Evolutionary conservation across 2,888 invertebrate genomes (phyloP).

Genomic region (Tachystola acroxantha): DNA sequence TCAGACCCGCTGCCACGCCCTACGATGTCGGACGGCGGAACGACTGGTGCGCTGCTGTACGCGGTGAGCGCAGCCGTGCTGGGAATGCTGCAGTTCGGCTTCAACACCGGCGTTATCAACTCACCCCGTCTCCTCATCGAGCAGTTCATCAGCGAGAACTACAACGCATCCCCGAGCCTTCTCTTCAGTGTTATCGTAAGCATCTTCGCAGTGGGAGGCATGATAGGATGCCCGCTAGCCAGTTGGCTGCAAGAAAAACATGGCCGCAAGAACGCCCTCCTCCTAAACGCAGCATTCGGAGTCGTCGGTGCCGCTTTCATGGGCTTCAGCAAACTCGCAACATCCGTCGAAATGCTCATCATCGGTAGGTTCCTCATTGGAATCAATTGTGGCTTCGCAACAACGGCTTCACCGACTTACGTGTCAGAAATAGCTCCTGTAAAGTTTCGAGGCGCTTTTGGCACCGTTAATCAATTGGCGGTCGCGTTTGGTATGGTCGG

Average conservation of each 20-base stretch:
- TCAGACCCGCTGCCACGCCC: constrained; percentile 35
- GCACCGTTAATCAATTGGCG: constrained; percentile 70
- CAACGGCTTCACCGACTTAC: constrained; percentile 71
- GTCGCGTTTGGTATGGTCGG: constrained; percentile 65
- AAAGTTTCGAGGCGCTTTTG: constrained; percentile 63
- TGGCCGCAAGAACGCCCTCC: constrained; percentile 82
- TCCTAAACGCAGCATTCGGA: constrained; percentile 81
- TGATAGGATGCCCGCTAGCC: constrained; percentile 87
- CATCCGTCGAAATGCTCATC: constrained; percentile 83
- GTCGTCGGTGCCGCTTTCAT: constrained; percentile 81
- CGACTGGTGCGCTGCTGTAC: constrained; percentile 80
- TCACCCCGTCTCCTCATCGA: constrained; percentile 81
- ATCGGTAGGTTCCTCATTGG: constrained; percentile 86
- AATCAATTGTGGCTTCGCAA: constrained; percentile 83
- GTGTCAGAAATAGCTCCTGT: constrained; percentile 70
- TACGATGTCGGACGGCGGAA: constrained; percentile 61
- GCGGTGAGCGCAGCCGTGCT: constrained; percentile 82
- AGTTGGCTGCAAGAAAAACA: constrained; percentile 84
- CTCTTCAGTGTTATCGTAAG: constrained; percentile 83
- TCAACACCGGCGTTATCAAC: constrained; percentile 85
- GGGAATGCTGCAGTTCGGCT: constrained; percentile 85
- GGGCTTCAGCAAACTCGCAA: constrained; percentile 81
- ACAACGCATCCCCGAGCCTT: constrained; percentile 64
- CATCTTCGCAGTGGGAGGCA: constrained; percentile 87
- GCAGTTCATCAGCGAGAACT: constrained; percentile 79